Evolutionary conservation across 92 coral and sea anemone genomes (phyloP).

Genomic region (Paragorgia papillata): DNA sequence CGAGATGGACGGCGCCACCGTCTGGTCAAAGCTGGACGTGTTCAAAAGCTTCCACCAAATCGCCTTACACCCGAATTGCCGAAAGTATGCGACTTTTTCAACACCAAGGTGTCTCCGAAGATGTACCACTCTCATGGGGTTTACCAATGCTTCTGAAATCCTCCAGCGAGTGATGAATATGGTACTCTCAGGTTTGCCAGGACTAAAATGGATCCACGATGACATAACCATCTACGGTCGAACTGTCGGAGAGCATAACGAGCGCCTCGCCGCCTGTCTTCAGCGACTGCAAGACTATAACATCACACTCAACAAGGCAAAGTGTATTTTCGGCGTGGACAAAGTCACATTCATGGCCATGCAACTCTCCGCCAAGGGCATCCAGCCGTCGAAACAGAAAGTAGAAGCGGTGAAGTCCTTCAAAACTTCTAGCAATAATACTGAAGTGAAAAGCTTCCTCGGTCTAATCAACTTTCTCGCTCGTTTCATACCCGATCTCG

Average conservation of each 20-base stretch:
- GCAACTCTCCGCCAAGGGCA: no score
- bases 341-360: no score
- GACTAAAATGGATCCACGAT: no score
- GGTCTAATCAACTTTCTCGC: background rate
- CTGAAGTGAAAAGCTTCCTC: background rate
- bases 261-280: background rate
- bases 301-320: conserved; percentile 4
- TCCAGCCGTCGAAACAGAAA: no score
- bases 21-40: no score
- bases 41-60: background rate
- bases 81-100: conserved; percentile 2
- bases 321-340: no score
- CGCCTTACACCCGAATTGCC: background rate
- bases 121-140: background rate
- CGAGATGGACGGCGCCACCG: no score
- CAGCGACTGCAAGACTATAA: background rate
- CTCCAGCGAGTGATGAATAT: conserved; percentile 2
- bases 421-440: no score
- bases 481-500: conserved; percentile 1
- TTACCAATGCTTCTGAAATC: background rate
- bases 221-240: conserved; percentile 12
- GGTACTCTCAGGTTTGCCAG: conserved; percentile 4
- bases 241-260: background rate
- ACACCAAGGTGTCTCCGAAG: conserved; percentile 4
- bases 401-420: no score